Percentiles rank a stretch among this genome's conserved stretches.
Conservation (phyloP, 1,140 invertebrate species). For the Bombus cullumanus region DNA sequence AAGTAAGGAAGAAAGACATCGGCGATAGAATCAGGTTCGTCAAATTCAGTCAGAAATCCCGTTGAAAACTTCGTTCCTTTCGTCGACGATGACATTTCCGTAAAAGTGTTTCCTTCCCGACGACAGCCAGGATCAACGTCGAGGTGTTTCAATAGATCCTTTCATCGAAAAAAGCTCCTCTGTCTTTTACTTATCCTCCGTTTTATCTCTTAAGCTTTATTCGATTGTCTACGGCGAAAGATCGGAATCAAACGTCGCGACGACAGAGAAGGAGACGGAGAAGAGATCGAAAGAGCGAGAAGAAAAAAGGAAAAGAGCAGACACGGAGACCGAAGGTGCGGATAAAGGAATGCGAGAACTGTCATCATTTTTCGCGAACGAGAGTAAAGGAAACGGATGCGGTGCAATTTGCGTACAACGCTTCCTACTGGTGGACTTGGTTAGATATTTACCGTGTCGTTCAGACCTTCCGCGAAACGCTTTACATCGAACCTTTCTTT, state of each 20-base stretch:
- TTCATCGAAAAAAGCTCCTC: slow-evolving; percentile 22
- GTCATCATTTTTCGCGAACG: background rate
- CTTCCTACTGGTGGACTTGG: background rate
- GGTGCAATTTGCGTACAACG: background rate
- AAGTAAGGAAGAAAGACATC: background rate
- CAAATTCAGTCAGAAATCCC: background rate
- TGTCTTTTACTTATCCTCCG: slow-evolving; percentile 53
- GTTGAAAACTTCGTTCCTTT: slow-evolving; percentile 9
- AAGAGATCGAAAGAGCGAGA: no score
- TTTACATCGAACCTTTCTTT: background rate
- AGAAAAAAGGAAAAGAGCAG: background rate
- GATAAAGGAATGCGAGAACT: slow-evolving; percentile 1
- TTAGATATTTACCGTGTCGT: slow-evolving; percentile 2
- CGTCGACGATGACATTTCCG: slow-evolving; percentile 16
- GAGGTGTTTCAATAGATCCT: slow-evolving; percentile 17
- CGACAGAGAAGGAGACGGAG: background rate
- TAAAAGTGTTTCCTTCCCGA: background rate
- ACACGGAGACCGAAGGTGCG: no score
- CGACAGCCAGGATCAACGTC: no score
- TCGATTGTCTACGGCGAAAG: slow-evolving; percentile 50
- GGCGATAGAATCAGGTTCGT: slow-evolving; percentile 23
- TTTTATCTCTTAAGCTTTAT: slow-evolving; percentile 62
- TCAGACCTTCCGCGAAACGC: background rate
- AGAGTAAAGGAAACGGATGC: background rate
- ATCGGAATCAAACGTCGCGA: background rate